Evolutionary conservation across 2,888 invertebrate species (phyloP).

Genomic region (Lepidochitona cinerea): DNA sequence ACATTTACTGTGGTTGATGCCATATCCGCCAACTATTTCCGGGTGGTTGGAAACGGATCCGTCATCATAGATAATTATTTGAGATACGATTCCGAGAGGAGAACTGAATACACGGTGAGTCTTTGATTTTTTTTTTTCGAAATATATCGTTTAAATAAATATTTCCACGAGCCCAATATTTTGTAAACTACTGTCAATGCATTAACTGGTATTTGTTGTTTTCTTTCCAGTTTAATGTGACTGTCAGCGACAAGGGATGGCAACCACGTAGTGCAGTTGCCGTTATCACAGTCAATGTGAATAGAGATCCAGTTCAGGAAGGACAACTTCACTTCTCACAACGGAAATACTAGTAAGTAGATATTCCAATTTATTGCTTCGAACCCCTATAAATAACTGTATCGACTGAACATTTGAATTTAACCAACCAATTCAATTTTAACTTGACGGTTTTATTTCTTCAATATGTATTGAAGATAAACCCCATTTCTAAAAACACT

Average conservation of each 20-base stretch:
- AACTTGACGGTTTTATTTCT: not conserved
- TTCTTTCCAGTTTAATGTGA: conserved; percentile 74
- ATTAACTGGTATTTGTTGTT: not conserved
- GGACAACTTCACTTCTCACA: conserved; percentile 87
- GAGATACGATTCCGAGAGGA: not conserved
- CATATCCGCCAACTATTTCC: conserved; percentile 37
- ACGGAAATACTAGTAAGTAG: conserved; percentile 79
- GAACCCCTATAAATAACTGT: no score
- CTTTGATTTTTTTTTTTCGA: no score
- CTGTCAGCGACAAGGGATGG: conserved; percentile 87
- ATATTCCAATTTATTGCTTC: no score
- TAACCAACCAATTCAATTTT: not conserved
- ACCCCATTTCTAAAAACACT: no score
- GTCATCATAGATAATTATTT: conserved; percentile 24
- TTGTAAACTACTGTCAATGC: no score
- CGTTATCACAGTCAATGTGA: conserved; percentile 86
- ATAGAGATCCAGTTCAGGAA: conserved; percentile 76
- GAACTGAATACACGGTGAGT: not conserved
- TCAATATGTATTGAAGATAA: not conserved
- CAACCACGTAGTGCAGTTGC: conserved; percentile 87
- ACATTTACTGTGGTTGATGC: conserved; percentile 24
- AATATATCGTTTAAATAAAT: no score
- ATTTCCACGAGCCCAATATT: no score
- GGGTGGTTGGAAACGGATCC: conserved; percentile 31
- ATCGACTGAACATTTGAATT: no score